Percentiles rank a stretch among this genome's conserved stretches.
Evolutionary conservation across 1,140 invertebrate genomes (phyloP).

Genomic region (Bombyx mandarina): DNA sequence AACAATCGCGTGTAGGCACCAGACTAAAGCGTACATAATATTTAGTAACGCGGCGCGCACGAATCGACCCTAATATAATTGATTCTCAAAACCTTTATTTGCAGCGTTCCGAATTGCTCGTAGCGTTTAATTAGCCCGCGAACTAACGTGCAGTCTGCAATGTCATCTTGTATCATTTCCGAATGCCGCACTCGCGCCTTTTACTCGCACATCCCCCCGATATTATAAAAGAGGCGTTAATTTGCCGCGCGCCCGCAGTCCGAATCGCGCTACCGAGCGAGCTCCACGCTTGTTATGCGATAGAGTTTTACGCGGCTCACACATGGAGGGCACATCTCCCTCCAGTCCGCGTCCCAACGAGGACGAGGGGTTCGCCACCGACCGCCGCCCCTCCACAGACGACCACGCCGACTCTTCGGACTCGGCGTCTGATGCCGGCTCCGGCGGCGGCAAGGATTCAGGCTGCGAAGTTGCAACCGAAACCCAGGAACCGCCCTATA

Average conservation of each 20-base stretch:
- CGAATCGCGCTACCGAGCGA: conserved; percentile 45
- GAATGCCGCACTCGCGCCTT: conserved; percentile 44
- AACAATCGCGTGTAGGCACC: conserved; percentile 9
- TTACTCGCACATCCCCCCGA: conserved; percentile 57
- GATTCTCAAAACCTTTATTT: conserved; percentile 5
- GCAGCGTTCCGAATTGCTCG: neutral
- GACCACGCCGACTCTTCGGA: conserved; percentile 77
- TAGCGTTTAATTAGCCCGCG: conserved; percentile 6
- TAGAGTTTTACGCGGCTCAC: conserved; percentile 21
- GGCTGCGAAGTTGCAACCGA: conserved; percentile 75
- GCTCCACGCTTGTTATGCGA: conserved; percentile 50
- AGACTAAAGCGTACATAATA: conserved; percentile 9
- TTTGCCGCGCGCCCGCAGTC: conserved; percentile 59
- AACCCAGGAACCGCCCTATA: conserved; percentile 69
- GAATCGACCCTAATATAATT: conserved; percentile 14
- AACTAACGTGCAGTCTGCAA: conserved; percentile 40
- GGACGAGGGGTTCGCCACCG: conserved; percentile 57
- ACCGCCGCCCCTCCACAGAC: conserved; percentile 55
- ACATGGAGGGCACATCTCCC: conserved; percentile 49
- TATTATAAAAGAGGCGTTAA: conserved; percentile 49
- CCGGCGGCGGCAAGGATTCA: conserved; percentile 75
- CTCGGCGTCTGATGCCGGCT: conserved; percentile 73
- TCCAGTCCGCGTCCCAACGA: conserved; percentile 29
- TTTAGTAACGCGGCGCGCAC: conserved; percentile 10
- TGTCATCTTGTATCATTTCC: conserved; percentile 51